These are phyloP conservation scores for Hymenopus coronatus DNA, from an alignment of 2,888 invertebrate genomes.

Conservation along the genomic window DNA sequence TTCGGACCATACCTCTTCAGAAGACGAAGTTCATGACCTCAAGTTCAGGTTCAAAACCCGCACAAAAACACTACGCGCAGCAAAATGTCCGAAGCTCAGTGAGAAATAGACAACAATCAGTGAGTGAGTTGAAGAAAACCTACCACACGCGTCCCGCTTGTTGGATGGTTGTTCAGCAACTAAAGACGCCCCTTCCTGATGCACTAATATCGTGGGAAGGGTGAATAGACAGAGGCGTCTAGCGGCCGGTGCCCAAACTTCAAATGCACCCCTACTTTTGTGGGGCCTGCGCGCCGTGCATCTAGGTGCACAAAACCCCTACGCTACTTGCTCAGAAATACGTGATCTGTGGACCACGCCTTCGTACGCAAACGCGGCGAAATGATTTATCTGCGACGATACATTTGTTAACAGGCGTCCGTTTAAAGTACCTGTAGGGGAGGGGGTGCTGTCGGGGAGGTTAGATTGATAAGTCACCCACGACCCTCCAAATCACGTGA, in stretches of 20 bases:
- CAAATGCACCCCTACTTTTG: not conserved
- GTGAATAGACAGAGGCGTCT: not conserved
- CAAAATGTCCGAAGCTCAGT: not conserved
- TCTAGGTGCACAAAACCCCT: not conserved
- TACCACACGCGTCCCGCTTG: not conserved
- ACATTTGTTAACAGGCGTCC: conserved; percentile 16
- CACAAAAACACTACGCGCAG: not conserved
- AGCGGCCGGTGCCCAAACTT: not conserved
- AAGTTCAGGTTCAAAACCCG: not conserved
- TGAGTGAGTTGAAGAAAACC: not conserved
- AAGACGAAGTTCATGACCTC: not conserved
- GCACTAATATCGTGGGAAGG: not conserved
- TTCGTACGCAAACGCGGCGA: conserved; percentile 11
- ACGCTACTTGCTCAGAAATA: not conserved
- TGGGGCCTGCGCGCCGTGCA: not conserved
- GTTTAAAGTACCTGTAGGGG: not conserved
- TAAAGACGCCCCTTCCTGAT: not conserved
- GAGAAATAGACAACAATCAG: not conserved
- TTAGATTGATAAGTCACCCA: not conserved
- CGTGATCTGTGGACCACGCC: conserved; percentile 2
- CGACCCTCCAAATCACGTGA: not conserved
- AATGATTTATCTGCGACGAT: conserved; percentile 22
- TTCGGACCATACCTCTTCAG: not conserved
- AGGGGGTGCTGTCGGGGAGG: not conserved
- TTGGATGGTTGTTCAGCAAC: not conserved